Percentiles rank a stretch among this genome's conserved stretches.
Evolutionary conservation across 2,113 vertebrate genomes (phyloP).

Genomic region (Chaenogobius annularis): DNA sequence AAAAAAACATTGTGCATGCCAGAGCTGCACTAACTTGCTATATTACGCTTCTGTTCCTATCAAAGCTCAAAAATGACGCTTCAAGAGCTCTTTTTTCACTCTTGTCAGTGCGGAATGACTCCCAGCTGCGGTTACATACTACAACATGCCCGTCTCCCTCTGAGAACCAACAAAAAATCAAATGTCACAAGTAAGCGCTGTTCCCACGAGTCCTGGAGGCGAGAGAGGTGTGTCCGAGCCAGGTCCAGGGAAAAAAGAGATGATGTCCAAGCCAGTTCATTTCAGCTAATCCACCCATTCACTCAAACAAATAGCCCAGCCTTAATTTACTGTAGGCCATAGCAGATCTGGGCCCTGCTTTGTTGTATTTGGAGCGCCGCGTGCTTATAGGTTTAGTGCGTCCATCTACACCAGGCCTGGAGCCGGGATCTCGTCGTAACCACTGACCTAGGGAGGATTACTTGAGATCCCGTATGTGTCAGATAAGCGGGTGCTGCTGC

Average conservation of each 20-base stretch:
- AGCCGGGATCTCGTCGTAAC: conserved; percentile 27
- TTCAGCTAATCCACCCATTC: conserved; percentile 7
- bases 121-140: conserved; percentile 31
- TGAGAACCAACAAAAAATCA: conserved; percentile 7
- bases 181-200: conserved; percentile 13
- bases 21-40: conserved; percentile 36
- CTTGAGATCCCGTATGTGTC: conserved; percentile 50
- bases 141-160: conserved; percentile 13
- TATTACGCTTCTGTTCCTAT: background rate
- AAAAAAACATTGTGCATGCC: conserved; percentile 1
- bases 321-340: background rate
- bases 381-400: background rate
- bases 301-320: background rate
- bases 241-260: conserved; percentile 5
- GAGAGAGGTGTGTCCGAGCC: conserved; percentile 50
- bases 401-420: conserved; percentile 13
- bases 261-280: background rate
- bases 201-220: conserved; percentile 18
- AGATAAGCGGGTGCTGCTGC: conserved; percentile 44
- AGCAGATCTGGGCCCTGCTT: background rate
- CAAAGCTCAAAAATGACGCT: background rate
- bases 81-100: conserved; percentile 10
- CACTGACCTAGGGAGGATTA: conserved; percentile 60
- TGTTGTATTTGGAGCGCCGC: conserved; percentile 10
- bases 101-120: conserved; percentile 20